Percentiles rank a stretch among this genome's conserved stretches.
These are phyloP conservation scores for Turnix velox DNA, from an alignment of 2,113 vertebrate species.

Conservation along the genomic window DNA sequence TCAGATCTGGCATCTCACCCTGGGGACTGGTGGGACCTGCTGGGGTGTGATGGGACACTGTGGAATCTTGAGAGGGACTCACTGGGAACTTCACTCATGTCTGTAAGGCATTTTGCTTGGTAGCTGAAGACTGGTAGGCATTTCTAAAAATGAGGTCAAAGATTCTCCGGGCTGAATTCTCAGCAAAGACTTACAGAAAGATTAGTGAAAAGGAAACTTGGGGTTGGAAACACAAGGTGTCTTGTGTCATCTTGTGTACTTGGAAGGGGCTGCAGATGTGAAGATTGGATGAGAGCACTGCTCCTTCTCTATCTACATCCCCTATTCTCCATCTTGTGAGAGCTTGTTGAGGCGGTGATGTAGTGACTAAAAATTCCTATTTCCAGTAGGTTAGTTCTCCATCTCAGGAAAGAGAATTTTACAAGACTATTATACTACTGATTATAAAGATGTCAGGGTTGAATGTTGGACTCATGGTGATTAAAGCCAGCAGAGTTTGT, in stretches of 20 bases:
- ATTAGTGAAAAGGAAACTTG: not conserved
- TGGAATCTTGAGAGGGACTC: not conserved
- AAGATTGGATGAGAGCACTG: not conserved
- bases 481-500: not conserved
- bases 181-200: fast-evolving
- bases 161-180: not conserved
- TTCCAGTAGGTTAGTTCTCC: not conserved
- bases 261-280: not conserved
- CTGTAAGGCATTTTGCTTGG: not conserved
- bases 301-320: not conserved
- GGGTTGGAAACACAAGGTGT: not conserved
- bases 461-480: not conserved
- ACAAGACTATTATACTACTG: not conserved
- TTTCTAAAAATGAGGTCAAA: not conserved
- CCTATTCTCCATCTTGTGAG: not conserved
- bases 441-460: not conserved
- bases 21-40: not conserved
- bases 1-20: not conserved
- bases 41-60: not conserved
- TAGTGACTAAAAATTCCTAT: not conserved
- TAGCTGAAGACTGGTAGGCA: not conserved
- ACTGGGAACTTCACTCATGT: fast-evolving
- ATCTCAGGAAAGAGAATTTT: not conserved
- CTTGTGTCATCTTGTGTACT: not conserved
- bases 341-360: not conserved